A percentile compares a stretch with the other conserved stretches of the same genome.
Evolutionary conservation across 92 coral and sea anemone genomes (phyloP).

Genomic region (Muricea muricata): DNA sequence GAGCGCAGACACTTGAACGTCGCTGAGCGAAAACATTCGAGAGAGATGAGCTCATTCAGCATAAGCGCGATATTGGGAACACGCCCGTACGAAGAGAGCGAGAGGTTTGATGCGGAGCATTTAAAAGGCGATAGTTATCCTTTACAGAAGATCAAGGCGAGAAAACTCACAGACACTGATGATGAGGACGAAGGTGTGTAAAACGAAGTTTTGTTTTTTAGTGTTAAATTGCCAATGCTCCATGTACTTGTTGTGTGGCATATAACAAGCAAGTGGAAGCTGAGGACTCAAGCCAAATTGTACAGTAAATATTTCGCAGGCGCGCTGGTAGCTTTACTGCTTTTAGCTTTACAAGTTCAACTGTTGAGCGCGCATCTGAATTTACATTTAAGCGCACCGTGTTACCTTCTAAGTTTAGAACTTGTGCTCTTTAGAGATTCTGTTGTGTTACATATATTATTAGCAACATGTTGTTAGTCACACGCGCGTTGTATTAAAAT

Average conservation of each 20-base stretch:
- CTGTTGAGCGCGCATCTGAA: not conserved
- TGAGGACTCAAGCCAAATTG: too few species aligned
- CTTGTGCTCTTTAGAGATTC: too few species aligned
- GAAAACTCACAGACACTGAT: conserved; percentile 35
- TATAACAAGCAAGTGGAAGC: too few species aligned
- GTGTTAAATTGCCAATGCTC: too few species aligned
- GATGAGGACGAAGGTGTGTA: conserved; percentile 35
- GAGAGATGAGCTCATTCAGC: conserved; percentile 77
- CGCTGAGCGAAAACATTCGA: not conserved
- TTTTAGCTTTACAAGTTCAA: not conserved
- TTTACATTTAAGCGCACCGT: too few species aligned
- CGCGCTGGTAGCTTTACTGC: too few species aligned
- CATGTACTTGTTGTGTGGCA: too few species aligned
- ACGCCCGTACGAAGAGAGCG: not conserved
- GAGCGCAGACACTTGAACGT: not conserved
- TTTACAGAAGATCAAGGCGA: not conserved
- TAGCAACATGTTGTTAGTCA: too few species aligned
- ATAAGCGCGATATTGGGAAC: conserved; percentile 76
- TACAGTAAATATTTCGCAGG: too few species aligned
- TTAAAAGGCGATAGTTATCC: not conserved
- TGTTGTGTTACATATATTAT: too few species aligned
- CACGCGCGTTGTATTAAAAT: too few species aligned
- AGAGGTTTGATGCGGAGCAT: not conserved
- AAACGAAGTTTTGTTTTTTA: not conserved
- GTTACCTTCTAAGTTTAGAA: too few species aligned